These are phyloP conservation scores for Sebastes alutus DNA, from an alignment of 2,797 vertebrate genomes.

Conservation along the genomic window DNA sequence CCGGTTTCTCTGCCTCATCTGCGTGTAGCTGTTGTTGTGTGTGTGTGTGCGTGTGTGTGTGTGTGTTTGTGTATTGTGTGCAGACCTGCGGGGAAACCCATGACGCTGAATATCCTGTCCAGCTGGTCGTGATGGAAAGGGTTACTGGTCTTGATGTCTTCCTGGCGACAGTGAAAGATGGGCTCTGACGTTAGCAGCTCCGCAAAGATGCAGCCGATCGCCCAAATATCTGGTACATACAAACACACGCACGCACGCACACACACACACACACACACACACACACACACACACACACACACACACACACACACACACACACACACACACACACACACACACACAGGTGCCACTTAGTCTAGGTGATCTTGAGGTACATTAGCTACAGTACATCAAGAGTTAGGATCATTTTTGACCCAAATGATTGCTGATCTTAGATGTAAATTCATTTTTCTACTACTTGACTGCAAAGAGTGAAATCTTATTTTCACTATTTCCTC, in stretches of 20 bases:
- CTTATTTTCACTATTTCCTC: not conserved
- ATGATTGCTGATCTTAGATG: not conserved
- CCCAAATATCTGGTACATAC: constrained; percentile 91
- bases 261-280: not conserved
- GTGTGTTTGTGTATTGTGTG: not conserved
- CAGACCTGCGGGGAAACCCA: constrained; percentile 98
- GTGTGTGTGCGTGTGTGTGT: not conserved
- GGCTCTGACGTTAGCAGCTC: constrained; percentile 97
- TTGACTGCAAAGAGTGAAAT: not conserved
- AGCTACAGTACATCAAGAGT: not conserved
- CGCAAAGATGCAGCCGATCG: constrained; percentile 98
- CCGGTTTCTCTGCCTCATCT: too few species aligned
- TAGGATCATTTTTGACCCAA: not conserved
- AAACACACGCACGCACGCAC: constrained; percentile 17
- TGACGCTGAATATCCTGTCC: constrained; percentile 98
- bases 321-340: not conserved
- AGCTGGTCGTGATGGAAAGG: constrained; percentile 98
- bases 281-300: not conserved
- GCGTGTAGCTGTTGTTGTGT: too few species aligned
- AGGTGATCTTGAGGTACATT: constrained; percentile 1
- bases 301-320: not conserved
- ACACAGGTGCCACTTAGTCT: not conserved
- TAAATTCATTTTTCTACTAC: not conserved
- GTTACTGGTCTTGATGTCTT: constrained; percentile 99
- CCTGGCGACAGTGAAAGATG: constrained; percentile 98